Base-by-base conservation (phyloP, 1,140 invertebrate species). In the Pseudobourletiella spinata region DNA sequence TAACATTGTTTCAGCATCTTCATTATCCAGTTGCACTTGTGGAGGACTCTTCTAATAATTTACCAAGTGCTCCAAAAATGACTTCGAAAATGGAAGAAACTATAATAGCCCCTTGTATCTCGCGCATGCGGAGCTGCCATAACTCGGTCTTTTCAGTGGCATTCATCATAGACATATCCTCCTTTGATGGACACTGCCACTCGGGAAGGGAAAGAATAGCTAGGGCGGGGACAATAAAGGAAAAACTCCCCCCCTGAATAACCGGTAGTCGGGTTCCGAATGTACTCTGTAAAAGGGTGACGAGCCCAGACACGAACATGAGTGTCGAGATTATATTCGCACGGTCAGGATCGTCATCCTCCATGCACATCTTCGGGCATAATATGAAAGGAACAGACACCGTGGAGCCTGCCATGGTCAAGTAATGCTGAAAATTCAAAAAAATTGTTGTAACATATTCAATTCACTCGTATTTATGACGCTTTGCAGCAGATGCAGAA, bases 331-430 rank as follows among this genome's bases (percentile, higher is more conserved):
- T 76, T 8, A 82, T 71, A 61, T 78, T 72, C 26, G 69, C 75
- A 24, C 72, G 57, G 4, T 68, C 75, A 1, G 75, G 73, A 58
- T 76, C 72, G 43, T 73, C 66, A 18, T 74, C 72, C 0, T 66
- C 68, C 43, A 82, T 77, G 70, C 80, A 81, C 59, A 81, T 70
- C n/a, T 72, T 59, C 3, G 74, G 73, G 3, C 52, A 52, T 15
- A 93, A 73, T 43, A 94, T 85, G 67, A 91, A 89, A 0, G 89
- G 89, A 60, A 91, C 88, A 1, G 87, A 84, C 0, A 93, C 86
- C 28, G 89, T 90, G 0, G 86, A 86, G 0, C 88, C 89, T 35
- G 92, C 88, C 86, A 91, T 89, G 0, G 88, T 91, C 59, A 92
- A 74, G 72, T 91, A 93, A 73, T 92, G 89, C 85, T 93, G 77